Evolutionary conservation across 92 coral and sea anemone species (phyloP).

Genomic region (Porites divaricata): DNA sequence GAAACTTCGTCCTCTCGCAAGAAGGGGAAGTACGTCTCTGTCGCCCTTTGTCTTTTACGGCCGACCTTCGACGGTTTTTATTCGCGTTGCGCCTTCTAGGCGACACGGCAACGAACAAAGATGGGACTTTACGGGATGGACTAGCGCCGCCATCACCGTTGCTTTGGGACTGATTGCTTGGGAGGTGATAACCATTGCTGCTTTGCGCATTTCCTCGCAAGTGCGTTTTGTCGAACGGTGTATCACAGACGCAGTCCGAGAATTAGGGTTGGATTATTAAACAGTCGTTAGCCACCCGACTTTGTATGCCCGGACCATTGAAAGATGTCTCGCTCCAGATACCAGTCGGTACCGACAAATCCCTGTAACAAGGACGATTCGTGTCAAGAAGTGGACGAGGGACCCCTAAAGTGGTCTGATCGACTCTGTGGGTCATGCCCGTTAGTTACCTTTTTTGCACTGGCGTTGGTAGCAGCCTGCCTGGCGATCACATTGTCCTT

Average conservation of each 20-base stretch:
- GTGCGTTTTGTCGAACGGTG: background rate
- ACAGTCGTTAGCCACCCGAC: background rate
- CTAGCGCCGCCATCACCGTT: background rate
- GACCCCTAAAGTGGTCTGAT: background rate
- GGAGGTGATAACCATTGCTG: background rate
- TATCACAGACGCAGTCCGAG: background rate
- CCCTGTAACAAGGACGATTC: background rate
- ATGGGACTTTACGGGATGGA: background rate
- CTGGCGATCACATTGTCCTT: background rate
- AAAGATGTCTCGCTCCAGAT: background rate
- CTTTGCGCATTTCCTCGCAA: background rate
- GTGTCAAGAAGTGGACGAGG: background rate
- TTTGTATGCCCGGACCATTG: background rate
- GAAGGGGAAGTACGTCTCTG: background rate
- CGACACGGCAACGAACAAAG: background rate
- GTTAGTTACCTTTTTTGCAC: background rate
- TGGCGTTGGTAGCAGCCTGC: background rate
- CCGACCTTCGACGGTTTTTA: background rate
- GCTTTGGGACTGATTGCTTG: background rate
- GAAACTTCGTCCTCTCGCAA: background rate
- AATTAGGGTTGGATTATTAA: background rate
- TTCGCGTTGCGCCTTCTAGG: background rate
- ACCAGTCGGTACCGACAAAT: background rate
- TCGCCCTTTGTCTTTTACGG: background rate
- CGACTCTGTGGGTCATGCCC: slow-evolving; percentile 7